Evolutionary conservation across 2,888 invertebrate species (phyloP), one percentile per base, ranked within the genome.

Genomic region (Dolichopus griseipennis): DNA sequence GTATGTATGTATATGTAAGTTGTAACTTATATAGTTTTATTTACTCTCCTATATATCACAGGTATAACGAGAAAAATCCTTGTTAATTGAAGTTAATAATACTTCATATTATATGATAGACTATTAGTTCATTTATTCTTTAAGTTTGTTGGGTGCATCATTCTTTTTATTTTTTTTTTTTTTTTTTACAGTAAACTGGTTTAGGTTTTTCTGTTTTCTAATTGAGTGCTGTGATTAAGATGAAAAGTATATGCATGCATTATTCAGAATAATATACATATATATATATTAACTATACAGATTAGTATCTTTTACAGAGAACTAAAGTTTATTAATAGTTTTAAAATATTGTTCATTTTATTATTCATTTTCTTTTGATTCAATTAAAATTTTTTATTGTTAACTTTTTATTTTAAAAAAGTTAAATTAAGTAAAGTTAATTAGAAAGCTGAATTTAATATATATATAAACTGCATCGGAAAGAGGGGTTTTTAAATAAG

Each of bases 11-110:
- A 15, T 9, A 43, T 6, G 43, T 43, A 43, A 43, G 43, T 7
- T 43, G 15, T 43, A 43, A 43, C 43, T 7, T 12, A 10, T 37
- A 37, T 10, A 37, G 37, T 10, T 12, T 37, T 37, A 37, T 27
- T 27, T 27, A 27, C 27, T 27, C 27, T 27, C 27, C 27, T 27
- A 27, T 27, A 27, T 27, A 27, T 27, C 27, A 27, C 27, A 27
- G 27, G 3, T 27, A 27, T 5, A 27, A 4, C 27, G 27, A 52
- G 6, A 52, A 52, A 15, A 52, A 52, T 52, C 52, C 52, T 52
- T 52, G 18, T 52, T 52, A 52, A 52, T 52, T 52, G 52, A 52
- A 52, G 52, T 52, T 52, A 52, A 52, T 52, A 52, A 52, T 15
- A 52, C 52, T 52, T 27, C 27, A 27, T 27, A 27, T 27, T 52